Evolutionary conservation across 1,140 invertebrate genomes (phyloP).

Genomic region (Heliconius melpomene): DNA sequence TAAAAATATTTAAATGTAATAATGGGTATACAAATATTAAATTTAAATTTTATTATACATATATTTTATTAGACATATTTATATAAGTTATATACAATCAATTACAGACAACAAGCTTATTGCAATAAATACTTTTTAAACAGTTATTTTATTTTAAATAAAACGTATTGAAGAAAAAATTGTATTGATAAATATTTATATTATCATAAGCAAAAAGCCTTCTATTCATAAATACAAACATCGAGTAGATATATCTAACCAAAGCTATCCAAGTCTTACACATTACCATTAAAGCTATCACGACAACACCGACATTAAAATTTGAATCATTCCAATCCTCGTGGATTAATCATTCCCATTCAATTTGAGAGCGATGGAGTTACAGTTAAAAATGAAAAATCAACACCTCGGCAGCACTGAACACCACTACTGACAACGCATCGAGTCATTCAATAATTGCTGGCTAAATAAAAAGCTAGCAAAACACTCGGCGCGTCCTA

Average conservation of each 20-base stretch:
- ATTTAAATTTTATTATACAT: too few species aligned
- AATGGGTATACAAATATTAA: too few species aligned
- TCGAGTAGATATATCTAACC: not conserved
- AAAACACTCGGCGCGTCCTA: slow-evolving; percentile 71
- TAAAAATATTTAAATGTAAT: too few species aligned
- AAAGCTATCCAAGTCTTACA: not conserved
- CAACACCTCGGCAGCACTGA: slow-evolving; percentile 53
- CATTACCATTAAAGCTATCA: not conserved
- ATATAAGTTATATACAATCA: too few species aligned
- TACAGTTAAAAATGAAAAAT: slow-evolving; percentile 41
- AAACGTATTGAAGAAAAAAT: too few species aligned
- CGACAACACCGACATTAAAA: too few species aligned
- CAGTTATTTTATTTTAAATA: too few species aligned
- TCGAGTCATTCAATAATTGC: slow-evolving; percentile 54
- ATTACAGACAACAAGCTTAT: too few species aligned
- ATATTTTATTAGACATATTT: too few species aligned
- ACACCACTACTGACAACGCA: slow-evolving; percentile 51
- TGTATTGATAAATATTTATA: too few species aligned
- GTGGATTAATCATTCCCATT: slow-evolving; percentile 32
- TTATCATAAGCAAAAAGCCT: too few species aligned
- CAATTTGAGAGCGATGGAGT: slow-evolving; percentile 39
- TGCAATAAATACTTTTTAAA: too few species aligned
- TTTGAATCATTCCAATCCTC: slow-evolving; percentile 11
- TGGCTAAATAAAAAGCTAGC: slow-evolving; percentile 56
- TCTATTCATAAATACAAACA: not conserved